Percentiles rank a stretch among this genome's conserved stretches.
Conservation (phyloP, 2,888 invertebrate species). For the Enoplolaimus lenunculus region DNA sequence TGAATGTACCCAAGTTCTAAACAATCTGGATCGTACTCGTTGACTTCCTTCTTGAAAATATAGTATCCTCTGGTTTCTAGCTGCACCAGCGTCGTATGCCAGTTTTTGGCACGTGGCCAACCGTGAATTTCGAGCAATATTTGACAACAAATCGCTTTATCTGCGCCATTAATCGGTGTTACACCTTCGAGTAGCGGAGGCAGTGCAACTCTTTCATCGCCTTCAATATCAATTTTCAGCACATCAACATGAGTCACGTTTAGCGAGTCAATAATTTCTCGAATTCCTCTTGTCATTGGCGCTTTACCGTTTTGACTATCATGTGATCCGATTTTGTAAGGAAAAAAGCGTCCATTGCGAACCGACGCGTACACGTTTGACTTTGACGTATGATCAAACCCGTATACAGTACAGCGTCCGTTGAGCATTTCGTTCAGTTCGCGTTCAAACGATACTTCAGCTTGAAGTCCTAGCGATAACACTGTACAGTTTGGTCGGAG, state of each 20-base stretch:
- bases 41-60: background rate
- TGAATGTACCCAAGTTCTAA: background rate
- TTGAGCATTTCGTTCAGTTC: background rate
- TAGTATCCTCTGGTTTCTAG: background rate
- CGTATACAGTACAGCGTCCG: conserved; percentile 10
- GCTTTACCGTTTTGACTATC: background rate
- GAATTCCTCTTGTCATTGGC: background rate
- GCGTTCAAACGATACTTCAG: conserved; percentile 12
- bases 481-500: background rate
- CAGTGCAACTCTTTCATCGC: background rate
- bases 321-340: background rate
- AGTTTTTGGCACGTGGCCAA: background rate
- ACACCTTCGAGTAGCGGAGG: background rate
- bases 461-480: conserved; percentile 3
- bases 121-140: conserved; percentile 8
- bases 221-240: conserved; percentile 21
- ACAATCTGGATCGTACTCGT: background rate
- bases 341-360: background rate
- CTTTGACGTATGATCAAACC: conserved; percentile 9
- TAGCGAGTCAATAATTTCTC: background rate
- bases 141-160: background rate
- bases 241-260: conserved; percentile 10
- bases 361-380: background rate
- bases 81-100: background rate
- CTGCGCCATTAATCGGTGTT: background rate